phyloP scores from a whole-genome alignment of 2,113 vertebrate species.

The Silurus glanis region DNA sequence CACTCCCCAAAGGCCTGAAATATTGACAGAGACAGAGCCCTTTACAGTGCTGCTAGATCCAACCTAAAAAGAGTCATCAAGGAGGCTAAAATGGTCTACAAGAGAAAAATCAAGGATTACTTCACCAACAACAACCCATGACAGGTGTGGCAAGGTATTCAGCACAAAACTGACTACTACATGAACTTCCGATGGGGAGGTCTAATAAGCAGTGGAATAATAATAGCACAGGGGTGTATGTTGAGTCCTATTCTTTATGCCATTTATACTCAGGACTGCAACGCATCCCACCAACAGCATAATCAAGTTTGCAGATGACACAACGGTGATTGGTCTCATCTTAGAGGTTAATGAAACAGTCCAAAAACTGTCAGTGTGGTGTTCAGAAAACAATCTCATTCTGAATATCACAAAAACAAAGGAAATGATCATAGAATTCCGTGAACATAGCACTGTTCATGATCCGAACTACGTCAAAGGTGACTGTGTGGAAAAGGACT shows the following conservation, averaged over 20 bases:
- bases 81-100: no score
- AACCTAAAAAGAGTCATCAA: no score
- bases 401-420: not conserved
- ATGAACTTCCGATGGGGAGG: no score
- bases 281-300: not conserved
- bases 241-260: not conserved
- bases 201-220: not conserved
- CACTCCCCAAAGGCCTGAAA: no score
- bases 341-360: not conserved
- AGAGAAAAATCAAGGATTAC: no score
- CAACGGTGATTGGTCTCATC: not conserved
- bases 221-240: not conserved
- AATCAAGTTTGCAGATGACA: not conserved
- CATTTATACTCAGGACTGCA: not conserved
- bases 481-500: not conserved
- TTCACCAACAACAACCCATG: no score
- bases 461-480: not conserved
- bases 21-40: no score
- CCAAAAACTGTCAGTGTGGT: not conserved
- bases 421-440: not conserved
- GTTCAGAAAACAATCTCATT: not conserved
- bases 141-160: no score
- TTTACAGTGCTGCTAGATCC: no score
- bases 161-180: no score
- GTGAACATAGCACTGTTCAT: no score